Conservation (phyloP, 2,797 vertebrate species). For the Stomatorhinus walkeri region DNA sequence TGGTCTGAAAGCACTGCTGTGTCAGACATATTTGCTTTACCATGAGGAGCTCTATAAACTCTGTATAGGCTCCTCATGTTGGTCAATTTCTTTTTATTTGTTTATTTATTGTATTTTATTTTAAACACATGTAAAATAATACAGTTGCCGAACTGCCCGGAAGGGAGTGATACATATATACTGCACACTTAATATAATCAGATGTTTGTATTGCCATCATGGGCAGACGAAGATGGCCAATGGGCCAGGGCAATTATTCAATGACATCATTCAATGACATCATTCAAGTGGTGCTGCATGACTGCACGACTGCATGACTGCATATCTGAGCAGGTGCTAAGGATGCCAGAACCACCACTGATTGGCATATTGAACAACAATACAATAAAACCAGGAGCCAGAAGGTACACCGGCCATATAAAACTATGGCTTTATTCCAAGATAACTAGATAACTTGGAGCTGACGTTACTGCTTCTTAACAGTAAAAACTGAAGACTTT, state of each 20-base stretch:
- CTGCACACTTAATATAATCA: background rate
- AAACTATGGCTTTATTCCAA: background rate
- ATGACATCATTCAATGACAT: background rate
- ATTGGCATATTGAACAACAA: background rate
- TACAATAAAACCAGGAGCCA: background rate
- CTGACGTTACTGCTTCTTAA: background rate
- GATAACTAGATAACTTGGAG: background rate
- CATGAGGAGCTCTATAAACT: too few relatives aligned
- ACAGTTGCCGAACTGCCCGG: too few relatives aligned
- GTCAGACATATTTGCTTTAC: too few relatives aligned
- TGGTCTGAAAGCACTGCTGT: too few relatives aligned
- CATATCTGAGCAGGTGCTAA: background rate
- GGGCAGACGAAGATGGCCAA: background rate
- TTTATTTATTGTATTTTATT: too few relatives aligned
- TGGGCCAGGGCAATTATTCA: background rate
- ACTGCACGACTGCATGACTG: background rate
- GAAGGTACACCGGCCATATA: background rate
- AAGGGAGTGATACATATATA: background rate
- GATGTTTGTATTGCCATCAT: background rate
- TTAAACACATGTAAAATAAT: too few relatives aligned
- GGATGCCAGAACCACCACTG: background rate
- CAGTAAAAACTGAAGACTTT: background rate
- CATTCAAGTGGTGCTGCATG: background rate
- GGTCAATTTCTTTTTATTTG: too few relatives aligned
- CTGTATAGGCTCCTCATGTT: too few relatives aligned